Evolutionary conservation across 2,113 vertebrate genomes (phyloP), one percentile per base, ranked within the genome.

Genomic region (Chamaea fasciata): DNA sequence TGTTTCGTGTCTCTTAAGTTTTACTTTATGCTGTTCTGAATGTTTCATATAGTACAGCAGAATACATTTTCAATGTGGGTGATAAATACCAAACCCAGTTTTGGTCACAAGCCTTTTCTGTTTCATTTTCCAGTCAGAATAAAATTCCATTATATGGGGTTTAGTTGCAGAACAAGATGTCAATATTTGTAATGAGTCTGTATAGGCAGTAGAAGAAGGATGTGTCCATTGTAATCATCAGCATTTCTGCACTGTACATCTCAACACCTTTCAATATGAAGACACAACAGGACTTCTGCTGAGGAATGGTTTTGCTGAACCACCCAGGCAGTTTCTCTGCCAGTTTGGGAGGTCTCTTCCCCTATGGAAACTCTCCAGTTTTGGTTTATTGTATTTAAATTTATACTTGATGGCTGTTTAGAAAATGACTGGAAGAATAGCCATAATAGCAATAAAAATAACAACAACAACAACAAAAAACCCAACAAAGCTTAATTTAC

Each of bases 91-190:
- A 89, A 95, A 87, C 67, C 22, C 57, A 27, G 67, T 68, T 91
- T 79, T 75, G 81, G 62, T 94, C 70, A 62, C 47, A 64, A 70
- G 64, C 9, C 62, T 87, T 89, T 84, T 95, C 89, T 94, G 62
- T 95, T 96, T 92, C 78, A 16, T 87, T 87, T 92, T 75, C 62
- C 33, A 73, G n/a, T 91, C 83, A 95, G 76, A 95, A 46, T 60
- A 82, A 89, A 84, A 69, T 90, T 79, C 39, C 27, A 47, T 88
- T 78, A 14, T 55, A 70, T 86, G 67, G 35, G 24, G 49, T 41
- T 69, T 46, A 84, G 49, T 57, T 67, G 78, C 73, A 83, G 69
- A 92, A 83, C 67, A 81, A 75, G 57, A 71, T 26, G 23, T 81
- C 7, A 5, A 9, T 83, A n/a, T 73, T 94, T 80, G 33, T 79